Evolutionary conservation across 2,888 invertebrate genomes (phyloP), one percentile per base, ranked within the genome.

Genomic region (Ametastegia equiseti): DNA sequence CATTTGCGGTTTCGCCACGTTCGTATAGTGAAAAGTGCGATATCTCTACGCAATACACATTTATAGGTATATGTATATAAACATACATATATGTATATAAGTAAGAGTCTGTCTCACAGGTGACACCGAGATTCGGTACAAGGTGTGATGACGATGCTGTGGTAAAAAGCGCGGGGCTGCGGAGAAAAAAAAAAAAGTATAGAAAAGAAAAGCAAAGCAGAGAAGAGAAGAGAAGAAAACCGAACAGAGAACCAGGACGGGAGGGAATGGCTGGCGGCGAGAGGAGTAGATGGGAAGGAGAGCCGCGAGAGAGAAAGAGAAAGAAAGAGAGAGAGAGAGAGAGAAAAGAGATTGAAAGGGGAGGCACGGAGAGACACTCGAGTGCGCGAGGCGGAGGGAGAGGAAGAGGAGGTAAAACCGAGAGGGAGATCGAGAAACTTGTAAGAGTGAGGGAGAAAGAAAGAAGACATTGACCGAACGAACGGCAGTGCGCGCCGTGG

Each of bases 391-490:
- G 69, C 54, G 71, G 82, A 19, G 36, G 65, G 71, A 57, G 81
- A 82, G 81, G 63, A 36, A 54, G 69, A 47, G 80, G 80, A 82
- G 83, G 80, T 75, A 81, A 79, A 42, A 5, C 23, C 27, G 80
- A 36, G 45, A 13, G 45, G 27, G 77, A 54, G 60, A 73, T n/a
- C n/a, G 71, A 77, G 77, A 81, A 54, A 67, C 54, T 33, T 57
- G 27, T n/a, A 33, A 36, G 77, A 63, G 75, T 30, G 65, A 81
- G 73, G 45, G 65, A 85, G 87, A 88, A 84, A 87, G 86, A 88
- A 87, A 88, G 86, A 88, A 92, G 92, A 92, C 90, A 91, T 91
- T 90, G 91, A 92, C 91, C 91, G 92, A 91, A 90, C 89, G 89
- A 89, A 90, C 89, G 89, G 89, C 71, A 47, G 75, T 88, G 87